These are phyloP conservation scores for Lampropteryx suffumata DNA, from an alignment of 2,888 invertebrate species.

Conservation along the genomic window DNA sequence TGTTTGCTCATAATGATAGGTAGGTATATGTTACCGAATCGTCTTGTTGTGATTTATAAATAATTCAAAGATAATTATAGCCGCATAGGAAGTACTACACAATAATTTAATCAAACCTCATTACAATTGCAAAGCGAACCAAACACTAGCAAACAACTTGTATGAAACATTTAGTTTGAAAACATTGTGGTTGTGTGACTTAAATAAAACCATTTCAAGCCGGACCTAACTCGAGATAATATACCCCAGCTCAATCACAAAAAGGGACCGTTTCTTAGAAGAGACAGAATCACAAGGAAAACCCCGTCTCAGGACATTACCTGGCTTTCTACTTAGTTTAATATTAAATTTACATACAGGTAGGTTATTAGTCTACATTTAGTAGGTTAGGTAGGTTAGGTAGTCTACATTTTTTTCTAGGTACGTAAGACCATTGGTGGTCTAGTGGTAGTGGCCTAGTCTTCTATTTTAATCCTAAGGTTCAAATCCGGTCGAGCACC, in stretches of 20 bases:
- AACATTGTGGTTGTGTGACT: too few relatives aligned
- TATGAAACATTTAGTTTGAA: background rate
- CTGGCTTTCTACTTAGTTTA: background rate
- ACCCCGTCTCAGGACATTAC: conserved; percentile 1
- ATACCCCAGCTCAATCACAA: conserved; percentile 8
- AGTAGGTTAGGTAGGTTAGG: too few relatives aligned
- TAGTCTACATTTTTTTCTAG: too few relatives aligned
- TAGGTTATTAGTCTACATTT: too few relatives aligned
- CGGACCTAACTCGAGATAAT: conserved; percentile 11
- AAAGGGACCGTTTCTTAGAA: conserved; percentile 24
- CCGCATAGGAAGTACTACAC: conserved; percentile 10
- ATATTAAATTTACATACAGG: too few relatives aligned
- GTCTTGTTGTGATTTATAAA: conserved; percentile 6
- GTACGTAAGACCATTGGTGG: too few relatives aligned
- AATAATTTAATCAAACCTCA: conserved; percentile 12
- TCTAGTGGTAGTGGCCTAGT: too few relatives aligned
- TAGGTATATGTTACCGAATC: too few relatives aligned
- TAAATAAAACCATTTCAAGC: conserved; percentile 3
- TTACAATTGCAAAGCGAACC: conserved; percentile 13
- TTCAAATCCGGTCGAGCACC: too few relatives aligned
- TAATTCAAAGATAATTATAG: conserved; percentile 19
- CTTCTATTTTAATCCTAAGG: too few relatives aligned
- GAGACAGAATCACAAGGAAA: conserved; percentile 10
- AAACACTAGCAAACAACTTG: conserved; percentile 1
- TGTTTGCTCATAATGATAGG: too few relatives aligned